These are phyloP conservation scores for Amblyraja radiata DNA, from an alignment of 2,797 vertebrate genomes.

Conservation along the genomic window DNA sequence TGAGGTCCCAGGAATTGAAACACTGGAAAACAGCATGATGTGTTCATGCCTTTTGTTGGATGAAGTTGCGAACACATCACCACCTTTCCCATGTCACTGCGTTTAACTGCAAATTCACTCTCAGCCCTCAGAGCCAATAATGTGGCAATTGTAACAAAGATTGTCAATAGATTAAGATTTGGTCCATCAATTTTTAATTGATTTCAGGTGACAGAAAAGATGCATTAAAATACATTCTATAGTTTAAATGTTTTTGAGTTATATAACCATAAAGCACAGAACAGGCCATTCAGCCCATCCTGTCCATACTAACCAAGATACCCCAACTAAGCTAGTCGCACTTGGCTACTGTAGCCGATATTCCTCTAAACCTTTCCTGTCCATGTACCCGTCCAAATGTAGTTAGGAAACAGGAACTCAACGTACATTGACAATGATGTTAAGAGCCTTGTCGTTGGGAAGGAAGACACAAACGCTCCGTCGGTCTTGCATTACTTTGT, in stretches of 20 bases:
- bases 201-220: neutral
- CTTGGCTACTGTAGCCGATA: no score
- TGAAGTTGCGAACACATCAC: neutral
- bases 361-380: no score
- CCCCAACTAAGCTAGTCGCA: no score
- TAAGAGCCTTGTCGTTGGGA: slow-evolving; percentile 90
- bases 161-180: neutral
- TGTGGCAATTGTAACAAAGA: neutral
- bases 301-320: no score
- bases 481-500: slow-evolving; percentile 98
- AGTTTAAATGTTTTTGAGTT: neutral
- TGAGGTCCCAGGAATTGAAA: slow-evolving; percentile 32
- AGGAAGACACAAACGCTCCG: slow-evolving; percentile 96
- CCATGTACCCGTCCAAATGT: no score
- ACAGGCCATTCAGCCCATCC: neutral
- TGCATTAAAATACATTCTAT: neutral
- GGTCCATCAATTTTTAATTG: neutral
- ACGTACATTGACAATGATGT: slow-evolving; percentile 89
- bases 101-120: neutral
- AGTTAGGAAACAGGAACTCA: neutral
- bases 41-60: neutral
- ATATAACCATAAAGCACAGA: neutral
- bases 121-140: neutral
- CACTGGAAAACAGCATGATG: neutral
- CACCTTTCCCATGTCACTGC: no score